Conservation (phyloP, 2,113 vertebrate species). For the Carettochelys insculpta region DNA sequence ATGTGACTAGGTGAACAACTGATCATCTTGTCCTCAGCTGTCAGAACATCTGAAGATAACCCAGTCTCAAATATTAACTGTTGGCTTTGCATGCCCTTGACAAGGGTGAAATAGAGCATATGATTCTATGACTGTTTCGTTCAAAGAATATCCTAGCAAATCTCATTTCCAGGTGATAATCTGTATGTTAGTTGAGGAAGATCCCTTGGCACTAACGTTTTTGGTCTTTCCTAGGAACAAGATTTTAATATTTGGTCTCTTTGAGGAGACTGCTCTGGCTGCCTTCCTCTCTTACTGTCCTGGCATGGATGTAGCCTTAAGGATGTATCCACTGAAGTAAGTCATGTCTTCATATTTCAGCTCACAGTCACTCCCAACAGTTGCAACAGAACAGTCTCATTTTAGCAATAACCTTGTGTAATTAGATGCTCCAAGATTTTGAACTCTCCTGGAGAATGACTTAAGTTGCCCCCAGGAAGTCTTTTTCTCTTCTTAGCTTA, state of each 20-base stretch:
- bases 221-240: constrained; percentile 76
- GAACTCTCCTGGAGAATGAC: not conserved
- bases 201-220: not conserved
- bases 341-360: not conserved
- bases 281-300: constrained; percentile 87
- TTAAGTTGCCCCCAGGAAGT: not conserved
- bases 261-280: constrained; percentile 85
- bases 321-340: constrained; percentile 88
- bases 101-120: not conserved
- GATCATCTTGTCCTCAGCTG: not conserved
- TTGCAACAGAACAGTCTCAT: not conserved
- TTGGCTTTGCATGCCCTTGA: no score
- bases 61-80: no score
- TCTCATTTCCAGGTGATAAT: not conserved
- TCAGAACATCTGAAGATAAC: not conserved
- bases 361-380: not conserved
- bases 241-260: constrained; percentile 86
- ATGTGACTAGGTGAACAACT: not conserved
- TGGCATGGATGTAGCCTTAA: constrained; percentile 85
- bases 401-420: not conserved
- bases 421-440: not conserved
- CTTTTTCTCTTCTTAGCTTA: not conserved
- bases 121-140: not conserved
- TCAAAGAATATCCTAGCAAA: not conserved
- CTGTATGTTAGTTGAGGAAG: not conserved